Evolutionary conservation across 23 tunicate species (phyloP), one percentile per base, ranked within the genome.

Genomic region (Oikopleura dioica): DNA sequence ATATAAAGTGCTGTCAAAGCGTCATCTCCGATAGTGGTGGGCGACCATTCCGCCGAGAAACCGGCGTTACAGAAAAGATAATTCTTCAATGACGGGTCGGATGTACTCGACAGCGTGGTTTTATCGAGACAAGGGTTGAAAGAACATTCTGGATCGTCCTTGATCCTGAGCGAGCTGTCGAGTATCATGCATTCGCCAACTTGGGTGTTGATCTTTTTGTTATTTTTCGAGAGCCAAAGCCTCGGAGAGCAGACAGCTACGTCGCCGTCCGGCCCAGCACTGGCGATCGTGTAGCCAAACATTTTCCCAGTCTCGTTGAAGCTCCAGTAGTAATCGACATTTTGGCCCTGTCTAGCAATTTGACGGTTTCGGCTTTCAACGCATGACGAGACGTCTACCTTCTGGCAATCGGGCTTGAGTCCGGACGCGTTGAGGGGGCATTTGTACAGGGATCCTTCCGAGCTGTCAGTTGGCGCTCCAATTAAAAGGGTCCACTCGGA

Each of bases 31-130:
- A 12, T 31, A 63, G 16, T 23, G 2, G 33, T 23, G 2, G 33
- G 33, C 2, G 16, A 2, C 72, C 72, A 63, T 12, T 63, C 72
- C 2, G 26, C 33, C 16, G 72, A 63, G 5, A 63, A 12, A 63
- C 72, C 72, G 26, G 72, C 72, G 26, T 21, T 24, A 63, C 72
- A 63, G 26, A 63, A 63, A 44, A 44, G 16, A 44, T 44, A 44
- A 44, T 44, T 44, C 16, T 44, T 16, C 16, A 16, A 44, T 44
- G 9, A 44, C 16, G 16, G 9, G 9, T 44, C 55, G 16, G 16
- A 44, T 9, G 9, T 44, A 44, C 55, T n/a, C n/a, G n/a, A n/a
- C n/a, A n/a, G n/a, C n/a, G n/a, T n/a, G 29, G 72, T 2, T 28
- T 63, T 63, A 63, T 63, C 33, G 26, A 63, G 4, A 28, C 72